Conservation (phyloP, 2,888 invertebrate species). For the Ethmia dodecea region DNA sequence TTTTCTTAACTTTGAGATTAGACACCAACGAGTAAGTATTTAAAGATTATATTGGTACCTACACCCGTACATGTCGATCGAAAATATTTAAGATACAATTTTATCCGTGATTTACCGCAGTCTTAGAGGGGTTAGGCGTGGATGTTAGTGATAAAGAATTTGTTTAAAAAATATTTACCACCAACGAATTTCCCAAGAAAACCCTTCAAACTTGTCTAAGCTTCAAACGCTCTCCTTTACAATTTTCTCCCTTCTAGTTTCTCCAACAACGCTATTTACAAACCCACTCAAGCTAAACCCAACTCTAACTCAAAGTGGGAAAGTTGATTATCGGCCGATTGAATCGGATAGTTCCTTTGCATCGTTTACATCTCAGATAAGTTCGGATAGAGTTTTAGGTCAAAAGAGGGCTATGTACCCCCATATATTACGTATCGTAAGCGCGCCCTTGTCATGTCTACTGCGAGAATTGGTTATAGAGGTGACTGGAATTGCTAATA, state of each 20-base stretch:
- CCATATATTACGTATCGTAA: conserved; percentile 40
- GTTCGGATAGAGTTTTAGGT: conserved; percentile 62
- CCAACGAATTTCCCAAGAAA: too few species aligned
- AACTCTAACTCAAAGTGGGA: conserved; percentile 18
- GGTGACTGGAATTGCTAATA: conserved; percentile 27
- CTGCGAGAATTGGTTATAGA: conserved; percentile 40
- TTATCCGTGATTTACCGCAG: background rate
- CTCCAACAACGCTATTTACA: conserved; percentile 14
- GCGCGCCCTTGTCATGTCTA: conserved; percentile 27
- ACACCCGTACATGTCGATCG: too few species aligned
- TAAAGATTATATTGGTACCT: too few species aligned
- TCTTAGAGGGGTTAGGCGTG: background rate
- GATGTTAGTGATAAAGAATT: too few species aligned
- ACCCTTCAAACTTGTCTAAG: background rate
- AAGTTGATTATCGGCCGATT: conserved; percentile 24
- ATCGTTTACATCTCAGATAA: conserved; percentile 60
- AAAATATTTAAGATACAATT: too few species aligned
- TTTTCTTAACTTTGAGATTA: too few species aligned
- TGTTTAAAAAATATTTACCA: too few species aligned
- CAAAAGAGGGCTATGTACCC: conserved; percentile 43
- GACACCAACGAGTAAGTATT: too few species aligned
- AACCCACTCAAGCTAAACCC: conserved; percentile 13
- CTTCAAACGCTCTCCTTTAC: background rate
- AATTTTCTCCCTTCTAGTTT: background rate
- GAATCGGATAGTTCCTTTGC: conserved; percentile 29